These are phyloP conservation scores for Tonatia bakeri DNA, from an alignment of 2,113 vertebrate species.

Conservation along the genomic window DNA sequence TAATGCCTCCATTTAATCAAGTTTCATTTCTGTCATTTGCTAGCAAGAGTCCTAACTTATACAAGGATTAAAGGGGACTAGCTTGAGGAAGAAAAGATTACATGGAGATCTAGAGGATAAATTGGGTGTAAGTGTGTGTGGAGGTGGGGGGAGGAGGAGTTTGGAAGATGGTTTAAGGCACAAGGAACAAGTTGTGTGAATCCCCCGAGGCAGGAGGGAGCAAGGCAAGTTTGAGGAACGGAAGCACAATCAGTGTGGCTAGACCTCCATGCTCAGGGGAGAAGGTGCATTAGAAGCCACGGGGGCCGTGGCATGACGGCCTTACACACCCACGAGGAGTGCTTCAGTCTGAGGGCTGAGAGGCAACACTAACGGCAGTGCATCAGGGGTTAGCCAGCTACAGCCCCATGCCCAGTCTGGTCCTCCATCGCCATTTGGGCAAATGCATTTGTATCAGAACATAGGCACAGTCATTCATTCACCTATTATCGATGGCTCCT, in stretches of 20 bases:
- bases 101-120: not conserved
- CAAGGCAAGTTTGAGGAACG: not conserved
- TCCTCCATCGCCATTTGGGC: not conserved
- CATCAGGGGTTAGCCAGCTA: not conserved
- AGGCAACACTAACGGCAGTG: too few relatives aligned
- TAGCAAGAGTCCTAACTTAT: not conserved
- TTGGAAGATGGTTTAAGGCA: not conserved
- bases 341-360: not conserved
- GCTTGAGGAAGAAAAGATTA: not conserved
- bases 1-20: not conserved
- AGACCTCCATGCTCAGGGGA: accelerated
- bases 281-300: not conserved
- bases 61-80: not conserved
- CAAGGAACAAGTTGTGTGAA: not conserved
- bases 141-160: not conserved
- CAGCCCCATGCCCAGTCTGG: not conserved
- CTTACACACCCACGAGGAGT: accelerated
- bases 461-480: not conserved
- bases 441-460: not conserved
- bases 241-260: not conserved
- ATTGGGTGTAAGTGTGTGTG: not conserved
- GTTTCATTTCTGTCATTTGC: not conserved
- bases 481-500: not conserved
- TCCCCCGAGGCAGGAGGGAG: not conserved
- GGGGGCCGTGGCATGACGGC: not conserved